Evolutionary conservation across 1,140 invertebrate genomes (phyloP).

Genomic region (Aphelinus atriplicis): DNA sequence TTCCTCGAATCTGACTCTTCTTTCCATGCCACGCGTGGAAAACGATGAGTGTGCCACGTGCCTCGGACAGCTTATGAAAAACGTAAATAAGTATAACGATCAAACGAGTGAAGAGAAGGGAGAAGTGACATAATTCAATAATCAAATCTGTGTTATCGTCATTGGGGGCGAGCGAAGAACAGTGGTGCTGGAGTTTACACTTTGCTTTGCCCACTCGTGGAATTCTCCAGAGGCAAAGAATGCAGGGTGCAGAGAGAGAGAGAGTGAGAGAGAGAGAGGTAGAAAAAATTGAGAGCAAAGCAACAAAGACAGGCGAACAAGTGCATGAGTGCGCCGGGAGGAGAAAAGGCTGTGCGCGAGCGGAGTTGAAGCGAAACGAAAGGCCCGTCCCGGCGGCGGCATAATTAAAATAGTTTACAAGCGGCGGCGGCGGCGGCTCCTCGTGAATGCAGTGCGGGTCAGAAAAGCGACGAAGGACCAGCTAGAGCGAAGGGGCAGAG

Average conservation of each 20-base stretch:
- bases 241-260: too few relatives aligned
- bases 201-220: too few relatives aligned
- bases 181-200: too few relatives aligned
- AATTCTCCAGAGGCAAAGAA: too few relatives aligned
- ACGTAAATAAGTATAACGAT: too few relatives aligned
- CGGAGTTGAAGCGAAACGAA: conserved; percentile 31
- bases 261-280: not conserved
- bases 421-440: conserved; percentile 2
- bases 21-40: too few relatives aligned
- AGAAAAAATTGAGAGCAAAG: not conserved
- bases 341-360: conserved; percentile 2
- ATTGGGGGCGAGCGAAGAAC: too few relatives aligned
- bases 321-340: not conserved
- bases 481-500: not conserved
- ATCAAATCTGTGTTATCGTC: too few relatives aligned
- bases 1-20: too few relatives aligned
- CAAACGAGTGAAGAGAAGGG: too few relatives aligned
- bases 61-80: not conserved
- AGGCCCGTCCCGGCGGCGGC: conserved; percentile 38
- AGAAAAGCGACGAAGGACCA: not conserved
- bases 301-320: not conserved
- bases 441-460: conserved; percentile 41
- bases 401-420: conserved; percentile 61
- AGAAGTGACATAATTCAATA: too few relatives aligned
- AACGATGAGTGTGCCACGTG: too few relatives aligned